A percentile compares a stretch with the other conserved stretches of the same genome.
Evolutionary conservation across 2,888 invertebrate genomes (phyloP).

Genomic region (Ophion slaviceki): DNA sequence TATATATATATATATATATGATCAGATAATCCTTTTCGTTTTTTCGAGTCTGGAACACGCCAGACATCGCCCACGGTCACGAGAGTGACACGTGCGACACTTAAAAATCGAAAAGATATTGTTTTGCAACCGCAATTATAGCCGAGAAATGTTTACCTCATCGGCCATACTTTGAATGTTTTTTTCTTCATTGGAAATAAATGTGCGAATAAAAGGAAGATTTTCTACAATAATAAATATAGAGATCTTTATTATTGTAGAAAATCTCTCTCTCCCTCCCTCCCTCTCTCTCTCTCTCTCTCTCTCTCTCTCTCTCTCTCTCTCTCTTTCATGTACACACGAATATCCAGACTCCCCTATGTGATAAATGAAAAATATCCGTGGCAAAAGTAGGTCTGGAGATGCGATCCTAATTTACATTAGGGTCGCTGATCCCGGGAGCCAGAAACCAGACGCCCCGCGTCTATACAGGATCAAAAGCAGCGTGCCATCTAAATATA

Average conservation of each 20-base stretch:
- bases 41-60: not conserved
- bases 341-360: not conserved
- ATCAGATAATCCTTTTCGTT: not conserved
- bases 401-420: conserved; percentile 57
- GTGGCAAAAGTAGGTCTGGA: conserved; percentile 16
- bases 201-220: not conserved
- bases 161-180: not conserved
- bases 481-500: conserved; percentile 26
- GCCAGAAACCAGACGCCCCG: conserved; percentile 54
- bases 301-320: not conserved
- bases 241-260: no score
- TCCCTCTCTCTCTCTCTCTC: conserved; percentile 10
- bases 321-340: not conserved
- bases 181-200: not conserved
- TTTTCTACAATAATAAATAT: not conserved
- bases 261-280: conserved; percentile 8
- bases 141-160: not conserved
- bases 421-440: conserved; percentile 48
- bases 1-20: not conserved
- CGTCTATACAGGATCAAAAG: conserved; percentile 51
- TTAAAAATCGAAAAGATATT: not conserved
- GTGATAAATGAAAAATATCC: conserved; percentile 1
- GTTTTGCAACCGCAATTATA: not conserved
- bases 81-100: not conserved
- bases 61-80: not conserved